Percentiles rank a stretch among this genome's conserved stretches.
phyloP scores from a whole-genome alignment of 2,113 vertebrate species.

The Pontoporia blainvillei region DNA sequence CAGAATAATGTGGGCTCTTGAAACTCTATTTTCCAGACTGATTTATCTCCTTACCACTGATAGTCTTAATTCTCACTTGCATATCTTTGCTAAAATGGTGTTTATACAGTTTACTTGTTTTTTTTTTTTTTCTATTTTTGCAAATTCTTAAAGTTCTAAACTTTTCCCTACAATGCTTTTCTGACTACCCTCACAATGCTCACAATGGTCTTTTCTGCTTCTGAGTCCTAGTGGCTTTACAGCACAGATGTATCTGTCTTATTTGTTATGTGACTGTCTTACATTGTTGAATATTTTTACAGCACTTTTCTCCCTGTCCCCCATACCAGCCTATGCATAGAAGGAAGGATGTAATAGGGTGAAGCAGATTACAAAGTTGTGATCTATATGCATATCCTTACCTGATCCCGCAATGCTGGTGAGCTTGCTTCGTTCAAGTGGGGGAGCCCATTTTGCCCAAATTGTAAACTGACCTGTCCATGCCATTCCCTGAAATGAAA shows the following conservation, averaged over 20 bases:
- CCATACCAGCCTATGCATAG: neutral
- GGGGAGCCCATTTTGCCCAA: conserved; percentile 90
- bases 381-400: neutral
- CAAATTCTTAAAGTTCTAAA: neutral
- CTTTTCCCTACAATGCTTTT: neutral
- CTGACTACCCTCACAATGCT: neutral
- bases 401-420: conserved; percentile 83
- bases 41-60: neutral
- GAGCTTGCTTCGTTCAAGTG: conserved; percentile 85
- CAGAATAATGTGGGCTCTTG: neutral
- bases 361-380: neutral
- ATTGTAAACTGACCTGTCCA: conserved; percentile 89
- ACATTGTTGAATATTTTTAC: neutral
- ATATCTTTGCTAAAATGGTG: neutral
- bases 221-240: neutral
- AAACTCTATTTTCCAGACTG: neutral
- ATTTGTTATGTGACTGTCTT: neutral
- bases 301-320: neutral
- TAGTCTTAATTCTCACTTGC: neutral
- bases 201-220: neutral
- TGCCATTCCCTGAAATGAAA: conserved; percentile 83
- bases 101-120: neutral
- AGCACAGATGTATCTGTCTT: neutral
- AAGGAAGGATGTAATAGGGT: neutral
- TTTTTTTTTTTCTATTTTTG: neutral